A percentile compares a stretch with the other conserved stretches of the same genome.
phyloP scores from a whole-genome alignment of 1,140 invertebrate species.

The Trinorchestia longiramus region DNA sequence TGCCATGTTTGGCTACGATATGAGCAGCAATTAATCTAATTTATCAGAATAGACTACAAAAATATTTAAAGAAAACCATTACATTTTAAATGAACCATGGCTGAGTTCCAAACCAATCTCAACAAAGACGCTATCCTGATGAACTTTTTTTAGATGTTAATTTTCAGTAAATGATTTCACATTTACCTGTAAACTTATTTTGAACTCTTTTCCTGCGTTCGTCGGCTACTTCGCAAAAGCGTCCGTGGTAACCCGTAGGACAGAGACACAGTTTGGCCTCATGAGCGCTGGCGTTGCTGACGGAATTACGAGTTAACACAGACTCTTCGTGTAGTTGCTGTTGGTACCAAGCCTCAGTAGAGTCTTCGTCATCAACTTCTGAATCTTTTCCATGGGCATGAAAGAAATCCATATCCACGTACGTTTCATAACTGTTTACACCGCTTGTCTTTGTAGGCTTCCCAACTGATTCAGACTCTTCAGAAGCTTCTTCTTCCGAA shows the following conservation, averaged over 20 bases:
- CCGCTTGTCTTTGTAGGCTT: background rate
- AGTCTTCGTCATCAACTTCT: background rate
- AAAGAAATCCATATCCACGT: slow-evolving; percentile 37
- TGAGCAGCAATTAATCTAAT: too few relatives aligned
- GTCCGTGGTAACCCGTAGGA: slow-evolving; percentile 60
- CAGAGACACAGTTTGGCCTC: slow-evolving; percentile 65
- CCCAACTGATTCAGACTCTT: background rate
- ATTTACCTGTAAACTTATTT: slow-evolving; percentile 14
- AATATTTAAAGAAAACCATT: background rate
- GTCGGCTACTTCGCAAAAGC: slow-evolving; percentile 58
- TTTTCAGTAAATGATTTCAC: background rate
- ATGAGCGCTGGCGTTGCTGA: background rate
- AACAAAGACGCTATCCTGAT: background rate
- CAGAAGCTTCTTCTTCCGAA: background rate
- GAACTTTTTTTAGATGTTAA: background rate
- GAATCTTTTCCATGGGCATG: slow-evolving; percentile 16
- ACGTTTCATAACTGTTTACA: background rate
- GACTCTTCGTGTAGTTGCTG: slow-evolving; percentile 55
- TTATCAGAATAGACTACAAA: too few relatives aligned
- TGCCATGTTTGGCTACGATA: too few relatives aligned
- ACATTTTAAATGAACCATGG: background rate
- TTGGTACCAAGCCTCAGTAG: background rate
- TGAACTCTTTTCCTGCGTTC: background rate
- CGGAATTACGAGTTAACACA: background rate
- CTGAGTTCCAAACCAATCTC: background rate